Conservation (phyloP, 2,113 vertebrate species). For the Phrynocephalus versicolor region DNA sequence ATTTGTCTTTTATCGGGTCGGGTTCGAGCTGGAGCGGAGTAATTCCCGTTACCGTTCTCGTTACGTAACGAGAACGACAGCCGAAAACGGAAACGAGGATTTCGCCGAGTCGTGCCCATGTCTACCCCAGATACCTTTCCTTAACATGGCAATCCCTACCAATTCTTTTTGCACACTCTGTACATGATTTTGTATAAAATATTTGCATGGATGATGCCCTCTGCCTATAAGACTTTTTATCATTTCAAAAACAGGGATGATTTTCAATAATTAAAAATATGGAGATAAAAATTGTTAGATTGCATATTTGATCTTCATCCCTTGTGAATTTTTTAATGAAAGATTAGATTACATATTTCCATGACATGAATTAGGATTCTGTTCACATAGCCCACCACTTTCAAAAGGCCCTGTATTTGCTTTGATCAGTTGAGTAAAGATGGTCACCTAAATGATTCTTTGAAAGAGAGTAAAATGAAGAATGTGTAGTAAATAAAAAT, state of each 20-base stretch:
- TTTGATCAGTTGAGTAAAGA: slow-evolving; percentile 22
- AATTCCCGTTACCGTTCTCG: too few species aligned
- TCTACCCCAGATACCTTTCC: slow-evolving; percentile 47
- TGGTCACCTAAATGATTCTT: slow-evolving; percentile 13
- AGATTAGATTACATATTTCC: neutral
- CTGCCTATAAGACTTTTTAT: slow-evolving; percentile 34
- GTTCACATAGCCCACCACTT: neutral
- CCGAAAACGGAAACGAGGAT: too few species aligned
- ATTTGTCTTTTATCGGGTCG: too few species aligned
- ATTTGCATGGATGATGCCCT: slow-evolving; percentile 27
- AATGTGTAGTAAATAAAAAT: slow-evolving; percentile 27
- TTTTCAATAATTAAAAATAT: slow-evolving; percentile 45
- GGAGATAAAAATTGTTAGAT: slow-evolving; percentile 25
- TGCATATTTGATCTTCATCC: slow-evolving; percentile 14
- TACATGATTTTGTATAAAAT: slow-evolving; percentile 16
- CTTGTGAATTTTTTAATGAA: slow-evolving; percentile 22
- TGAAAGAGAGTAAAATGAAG: neutral
- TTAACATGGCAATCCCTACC: neutral
- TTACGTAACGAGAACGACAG: too few species aligned
- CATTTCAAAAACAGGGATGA: slow-evolving; percentile 23
- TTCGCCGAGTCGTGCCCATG: too few species aligned
- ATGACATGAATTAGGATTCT: slow-evolving; percentile 23
- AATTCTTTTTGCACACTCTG: neutral
- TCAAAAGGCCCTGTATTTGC: slow-evolving; percentile 29
- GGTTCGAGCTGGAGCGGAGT: too few species aligned